Conservation (phyloP, 2,113 vertebrate genomes). For the Gavia stellata region DNA sequence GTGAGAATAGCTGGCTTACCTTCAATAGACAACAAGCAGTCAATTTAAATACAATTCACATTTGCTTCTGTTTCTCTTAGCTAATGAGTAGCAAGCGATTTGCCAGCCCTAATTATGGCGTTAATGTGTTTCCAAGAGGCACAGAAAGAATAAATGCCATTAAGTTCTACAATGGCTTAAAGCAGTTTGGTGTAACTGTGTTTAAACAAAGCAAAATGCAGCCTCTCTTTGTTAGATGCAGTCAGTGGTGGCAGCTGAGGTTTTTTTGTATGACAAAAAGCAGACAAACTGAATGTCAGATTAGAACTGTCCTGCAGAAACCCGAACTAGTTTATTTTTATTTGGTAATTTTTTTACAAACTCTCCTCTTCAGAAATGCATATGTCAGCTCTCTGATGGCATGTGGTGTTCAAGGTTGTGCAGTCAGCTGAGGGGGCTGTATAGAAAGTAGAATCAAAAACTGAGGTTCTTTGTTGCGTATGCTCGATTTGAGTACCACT, state of each 20-base stretch:
- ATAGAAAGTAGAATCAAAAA: neutral
- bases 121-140: conserved; percentile 23
- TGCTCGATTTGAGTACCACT: neutral
- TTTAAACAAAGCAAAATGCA: neutral
- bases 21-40: neutral
- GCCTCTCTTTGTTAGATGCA: neutral
- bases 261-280: neutral
- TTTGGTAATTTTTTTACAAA: neutral
- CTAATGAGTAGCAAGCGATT: conserved; percentile 26
- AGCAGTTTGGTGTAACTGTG: neutral
- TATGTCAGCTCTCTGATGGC: neutral
- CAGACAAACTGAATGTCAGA: neutral
- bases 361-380: neutral
- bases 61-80: conserved; percentile 11
- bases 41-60: neutral
- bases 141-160: neutral
- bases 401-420: neutral
- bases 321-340: neutral
- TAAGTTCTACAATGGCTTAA: neutral
- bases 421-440: neutral
- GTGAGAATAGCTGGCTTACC: conserved; percentile 3
- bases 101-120: neutral
- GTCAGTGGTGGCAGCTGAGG: neutral
- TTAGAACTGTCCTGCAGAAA: neutral
- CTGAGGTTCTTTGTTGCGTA: neutral